Base-by-base conservation (phyloP, 2,113 vertebrate species). In the Vulpes lagopus region DNA sequence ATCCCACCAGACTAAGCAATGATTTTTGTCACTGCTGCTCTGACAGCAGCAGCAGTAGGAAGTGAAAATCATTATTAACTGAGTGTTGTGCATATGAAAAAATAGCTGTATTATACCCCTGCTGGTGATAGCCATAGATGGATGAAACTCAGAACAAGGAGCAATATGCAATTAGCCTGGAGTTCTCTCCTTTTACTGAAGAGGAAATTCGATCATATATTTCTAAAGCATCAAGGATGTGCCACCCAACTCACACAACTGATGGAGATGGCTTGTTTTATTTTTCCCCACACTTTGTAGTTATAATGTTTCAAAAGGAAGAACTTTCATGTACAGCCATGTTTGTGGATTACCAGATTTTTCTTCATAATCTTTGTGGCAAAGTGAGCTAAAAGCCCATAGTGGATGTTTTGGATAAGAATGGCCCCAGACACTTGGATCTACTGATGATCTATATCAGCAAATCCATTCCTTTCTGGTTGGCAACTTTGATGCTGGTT, bases 1-100 rank as follows among this genome's bases (percentile, higher is more conserved):
- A 51, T 91, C 90, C 38, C 49, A 92, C 20, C 84, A 94, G 12
- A 96, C 0, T 93, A 87, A 59, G 86, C 81, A 97, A 96, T 78
- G 94, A 86, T n/a, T 59, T 74, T 92, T 93, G 82, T 96, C 93
- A 81, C 59, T 67, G 90, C 1, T 82, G 79, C 79, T 82, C 53
- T 97, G 97, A 96, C 17, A 97, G 80, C 60, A 92, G 35, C 67
- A 65, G 57, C 57, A 92, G 38, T 84, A 83, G 73, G 83, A 98
- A 71, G 11, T n/a, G 55, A 93, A 85, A 95, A 96, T 98, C 74
- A 96, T 60, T 65, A 62, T 2, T 80, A 49, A 10, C 2, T 76
- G 80, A 96, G 51, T 93, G 73, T 20, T 94, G 30, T 62, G 30
- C 49, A 16, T 7, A 0, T 25, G 11, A 80, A 83, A 90, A 83